Evolutionary conservation across 2,797 vertebrate genomes (phyloP), one percentile per base, ranked within the genome.

Genomic region (Okamejei kenojei): DNA sequence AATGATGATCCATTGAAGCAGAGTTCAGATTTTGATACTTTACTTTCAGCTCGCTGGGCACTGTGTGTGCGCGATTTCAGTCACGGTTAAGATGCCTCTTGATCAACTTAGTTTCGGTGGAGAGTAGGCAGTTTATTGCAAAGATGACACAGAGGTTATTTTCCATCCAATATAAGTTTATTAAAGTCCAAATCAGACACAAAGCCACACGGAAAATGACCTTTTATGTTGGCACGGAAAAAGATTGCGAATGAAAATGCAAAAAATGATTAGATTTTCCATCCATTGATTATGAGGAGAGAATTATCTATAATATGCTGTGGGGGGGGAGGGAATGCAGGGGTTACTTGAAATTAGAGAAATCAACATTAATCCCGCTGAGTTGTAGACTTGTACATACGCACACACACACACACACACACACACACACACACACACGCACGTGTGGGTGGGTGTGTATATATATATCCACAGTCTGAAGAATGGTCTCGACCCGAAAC

Each of bases 101-200:
- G 63, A 88, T 35, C n/a, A 68, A 32, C 61, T 63, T 15, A 88
- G 84, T 88, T 88, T 88, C 84, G 68, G 19, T 7, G n/a, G n/a
- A 88, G 84, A n/a, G 84, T 88, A 68, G 84, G 84, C n/a, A 68
- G 84, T 88, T 88, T 65, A 88, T 17, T 88, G n/a, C 84, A 88
- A 88, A 32, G 84, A 65, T 63, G 84, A 68, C 84, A 68, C 84
- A 65, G n/a, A 68, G 7, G 8, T 68, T 0, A 68, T 88, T 88
- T 88, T 88, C 84, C 84, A 88, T 68, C n/a, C 35, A 88, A 84
- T 68, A 88, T 68, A 88, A 68, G 84, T 65, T 88, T 88, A 88
- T 8, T 32, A 17, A 88, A 88, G 84, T 21, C 84, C n/a, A 32
- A 68, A 88, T 68, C 21, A 88, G 61, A 21, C n/a, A 6, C n/a